phyloP scores from a whole-genome alignment of 1,140 invertebrate genomes.

The Dendrolimus punctatus region DNA sequence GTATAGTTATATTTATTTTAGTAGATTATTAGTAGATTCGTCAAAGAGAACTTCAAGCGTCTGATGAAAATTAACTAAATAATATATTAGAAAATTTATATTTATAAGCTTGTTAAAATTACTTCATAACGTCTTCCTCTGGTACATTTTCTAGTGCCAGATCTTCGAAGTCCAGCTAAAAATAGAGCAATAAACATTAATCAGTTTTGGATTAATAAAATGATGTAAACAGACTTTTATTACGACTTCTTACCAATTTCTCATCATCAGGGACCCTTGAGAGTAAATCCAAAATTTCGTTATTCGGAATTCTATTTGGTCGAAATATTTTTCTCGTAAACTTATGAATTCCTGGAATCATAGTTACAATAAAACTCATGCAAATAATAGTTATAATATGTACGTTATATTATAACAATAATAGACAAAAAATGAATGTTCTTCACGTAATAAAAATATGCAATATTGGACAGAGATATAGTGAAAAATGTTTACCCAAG shows the following conservation, averaged over 20 bases:
- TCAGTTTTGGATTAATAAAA: too few species aligned
- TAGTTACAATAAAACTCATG: neutral
- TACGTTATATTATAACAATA: too few species aligned
- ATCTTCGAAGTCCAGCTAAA: constrained; percentile 39
- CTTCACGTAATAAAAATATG: too few species aligned
- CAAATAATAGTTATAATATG: too few species aligned
- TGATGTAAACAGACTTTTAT: neutral
- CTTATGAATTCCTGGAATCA: constrained; percentile 82
- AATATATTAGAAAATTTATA: neutral
- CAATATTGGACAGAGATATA: too few species aligned
- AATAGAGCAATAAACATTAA: constrained; percentile 9
- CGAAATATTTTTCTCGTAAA: constrained; percentile 93
- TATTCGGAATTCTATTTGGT: constrained; percentile 95
- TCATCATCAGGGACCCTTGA: constrained; percentile 96
- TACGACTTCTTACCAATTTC: constrained; percentile 79
- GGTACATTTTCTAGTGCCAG: constrained; percentile 29
- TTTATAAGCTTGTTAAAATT: constrained; percentile 9
- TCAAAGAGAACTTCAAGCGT: too few species aligned
- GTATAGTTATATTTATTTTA: too few species aligned
- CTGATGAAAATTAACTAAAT: neutral
- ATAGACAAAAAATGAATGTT: too few species aligned
- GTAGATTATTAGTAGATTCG: too few species aligned
- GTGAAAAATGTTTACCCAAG: too few species aligned
- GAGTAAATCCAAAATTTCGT: constrained; percentile 95
- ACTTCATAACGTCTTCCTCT: constrained; percentile 27